Percentiles rank a stretch among this genome's conserved stretches.
Conservation (phyloP, 2,797 vertebrate species). For the Myoxocephalus aenaeus region DNA sequence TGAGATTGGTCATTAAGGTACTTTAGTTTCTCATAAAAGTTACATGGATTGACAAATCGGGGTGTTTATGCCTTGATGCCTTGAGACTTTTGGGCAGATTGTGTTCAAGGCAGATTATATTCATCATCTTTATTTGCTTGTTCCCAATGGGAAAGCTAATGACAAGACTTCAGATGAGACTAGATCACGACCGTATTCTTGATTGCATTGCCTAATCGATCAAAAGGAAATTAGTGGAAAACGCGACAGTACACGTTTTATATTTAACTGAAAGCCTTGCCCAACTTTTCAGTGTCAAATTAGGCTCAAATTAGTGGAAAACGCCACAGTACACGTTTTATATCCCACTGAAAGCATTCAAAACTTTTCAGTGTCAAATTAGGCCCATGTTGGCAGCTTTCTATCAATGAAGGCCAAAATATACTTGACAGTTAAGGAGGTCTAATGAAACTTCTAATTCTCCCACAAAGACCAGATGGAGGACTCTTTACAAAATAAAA, state of each 20-base stretch:
- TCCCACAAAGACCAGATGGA: conserved; percentile 54
- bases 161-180: conserved; percentile 2
- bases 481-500: conserved; percentile 24
- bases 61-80: background rate
- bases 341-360: background rate
- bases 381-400: conserved; percentile 19
- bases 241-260: background rate
- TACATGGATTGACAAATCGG: background rate
- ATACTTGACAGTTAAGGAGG: conserved; percentile 15
- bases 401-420: conserved; percentile 15
- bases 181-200: background rate
- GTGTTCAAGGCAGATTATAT: background rate
- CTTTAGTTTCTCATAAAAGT: background rate
- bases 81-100: background rate
- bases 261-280: background rate
- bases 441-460: conserved; percentile 48
- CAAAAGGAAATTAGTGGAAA: background rate
- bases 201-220: conserved; percentile 7
- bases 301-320: background rate
- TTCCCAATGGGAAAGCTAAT: conserved; percentile 3
- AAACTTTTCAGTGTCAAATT: conserved; percentile 7
- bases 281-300: conserved; percentile 6
- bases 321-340: background rate
- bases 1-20: background rate
- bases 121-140: background rate